Conservation (phyloP, 2,888 invertebrate species). For the Phaedon cochleariae region DNA sequence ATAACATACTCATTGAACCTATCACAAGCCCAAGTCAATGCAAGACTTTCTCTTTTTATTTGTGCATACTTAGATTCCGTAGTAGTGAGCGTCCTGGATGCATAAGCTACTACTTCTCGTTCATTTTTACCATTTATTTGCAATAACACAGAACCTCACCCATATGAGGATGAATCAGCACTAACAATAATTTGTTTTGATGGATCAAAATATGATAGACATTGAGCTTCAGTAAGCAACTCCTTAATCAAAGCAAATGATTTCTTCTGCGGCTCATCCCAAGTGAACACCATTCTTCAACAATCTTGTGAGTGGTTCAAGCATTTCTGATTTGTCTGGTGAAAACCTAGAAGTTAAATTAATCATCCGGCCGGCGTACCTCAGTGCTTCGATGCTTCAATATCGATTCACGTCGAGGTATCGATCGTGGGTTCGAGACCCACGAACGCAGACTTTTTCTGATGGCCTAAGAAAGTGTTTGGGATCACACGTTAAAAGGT, state of each 20-base stretch:
- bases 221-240: not conserved
- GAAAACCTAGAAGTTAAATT: too few relatives aligned
- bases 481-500: too few relatives aligned
- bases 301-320: too few relatives aligned
- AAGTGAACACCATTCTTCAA: too few relatives aligned
- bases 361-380: too few relatives aligned
- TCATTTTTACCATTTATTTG: not conserved
- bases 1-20: constrained; percentile 31
- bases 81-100: not conserved
- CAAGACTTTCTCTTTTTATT: constrained; percentile 34
- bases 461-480: too few relatives aligned
- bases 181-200: not conserved
- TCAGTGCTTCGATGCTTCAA: too few relatives aligned
- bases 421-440: too few relatives aligned
- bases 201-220: not conserved
- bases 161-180: not conserved
- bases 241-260: not conserved
- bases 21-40: constrained; percentile 51
- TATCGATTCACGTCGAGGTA: too few relatives aligned
- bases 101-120: not conserved
- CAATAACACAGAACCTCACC: not conserved
- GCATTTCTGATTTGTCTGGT: too few relatives aligned
- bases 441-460: too few relatives aligned
- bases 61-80: not conserved
- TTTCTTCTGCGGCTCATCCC: too few relatives aligned